Base-by-base conservation (phyloP, 2,113 vertebrate genomes). In the Bubo bubo region DNA sequence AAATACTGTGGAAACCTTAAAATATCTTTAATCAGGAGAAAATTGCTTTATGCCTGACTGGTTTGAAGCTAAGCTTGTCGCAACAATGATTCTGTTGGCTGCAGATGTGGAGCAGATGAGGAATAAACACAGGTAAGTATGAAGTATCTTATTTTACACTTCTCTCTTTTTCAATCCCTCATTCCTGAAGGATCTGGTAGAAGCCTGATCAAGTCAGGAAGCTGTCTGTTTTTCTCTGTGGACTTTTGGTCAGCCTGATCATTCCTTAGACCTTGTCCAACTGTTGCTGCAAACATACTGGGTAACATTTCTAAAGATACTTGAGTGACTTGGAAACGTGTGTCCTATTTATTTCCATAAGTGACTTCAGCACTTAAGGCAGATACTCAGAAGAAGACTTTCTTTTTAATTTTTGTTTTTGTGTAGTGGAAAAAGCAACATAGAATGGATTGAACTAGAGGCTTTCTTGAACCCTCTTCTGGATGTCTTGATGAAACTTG, bases 1-100 rank as follows among this genome's bases (percentile, higher is more conserved):
- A 87, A 89, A 91, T 90, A 49, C 28, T 81, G 68, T 96, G 71
- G 35, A 97, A 96, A 90, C 83, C 18, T 95, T 93, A 88, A 81
- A 84, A 93, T 97, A 66, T 97, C 77, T 97, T 92, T 74, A 68
- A 97, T 86, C 87, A 99, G 99, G 98, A 97, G 98, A 98, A 86
- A 95, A 92, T 55, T 97, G 97, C 91, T 95, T 93, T 67, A 62
- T 99, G 89, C 99, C 99, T 32, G 99, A 99, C 92, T 97, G 97
- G 63, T 98, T 96, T 83, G 99, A 99, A 84, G 99, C 99, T 16
- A 98, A 98, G 85, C 98, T 98, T 86, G 96, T 99, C n/a, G 98
- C 99, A 37, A 95, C 98, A 80, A 98, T 99, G 94, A 83, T 99
- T 87, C 93, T 99, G 59, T 97, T 99, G 95, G 99, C 98, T 89